Percentiles rank a stretch among this genome's conserved stretches.
Conservation (phyloP, 2,888 invertebrate genomes). For the Limulus polyphemus region DNA sequence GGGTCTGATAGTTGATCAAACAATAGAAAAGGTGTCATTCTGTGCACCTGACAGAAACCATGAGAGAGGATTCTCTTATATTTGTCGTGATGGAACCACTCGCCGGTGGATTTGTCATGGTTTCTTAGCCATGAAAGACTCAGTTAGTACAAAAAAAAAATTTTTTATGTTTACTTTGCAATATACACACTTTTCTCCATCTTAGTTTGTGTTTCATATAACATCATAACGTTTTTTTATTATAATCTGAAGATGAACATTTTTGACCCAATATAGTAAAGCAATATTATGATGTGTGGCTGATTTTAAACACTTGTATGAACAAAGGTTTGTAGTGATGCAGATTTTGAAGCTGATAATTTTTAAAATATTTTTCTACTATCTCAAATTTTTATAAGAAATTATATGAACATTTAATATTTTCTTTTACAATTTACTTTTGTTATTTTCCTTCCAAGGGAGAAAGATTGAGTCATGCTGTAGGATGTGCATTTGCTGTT, state of each 20-base stretch:
- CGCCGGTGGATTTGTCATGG: slow-evolving; percentile 99
- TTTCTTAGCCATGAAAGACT: slow-evolving; percentile 85
- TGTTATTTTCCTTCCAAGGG: slow-evolving; percentile 42
- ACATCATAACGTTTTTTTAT: too few relatives aligned
- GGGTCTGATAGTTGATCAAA: slow-evolving; percentile 96
- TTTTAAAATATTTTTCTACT: too few relatives aligned
- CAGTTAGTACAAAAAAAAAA: slow-evolving; percentile 49
- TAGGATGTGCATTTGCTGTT: slow-evolving; percentile 97
- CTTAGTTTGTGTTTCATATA: too few relatives aligned
- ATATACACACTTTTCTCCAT: too few relatives aligned
- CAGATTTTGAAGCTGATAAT: too few relatives aligned
- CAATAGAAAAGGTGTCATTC: slow-evolving; percentile 98
- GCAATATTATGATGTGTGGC: too few relatives aligned
- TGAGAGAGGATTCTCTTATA: slow-evolving; percentile 95
- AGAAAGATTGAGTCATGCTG: slow-evolving; percentile 93
- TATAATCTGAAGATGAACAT: too few relatives aligned
- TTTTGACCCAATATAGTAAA: too few relatives aligned
- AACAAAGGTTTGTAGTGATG: too few relatives aligned
- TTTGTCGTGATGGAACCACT: slow-evolving; percentile 95
- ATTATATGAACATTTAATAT: too few relatives aligned
- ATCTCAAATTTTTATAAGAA: too few relatives aligned
- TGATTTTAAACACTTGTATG: too few relatives aligned
- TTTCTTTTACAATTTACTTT: background rate
- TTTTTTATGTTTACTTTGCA: background rate
- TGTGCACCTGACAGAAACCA: slow-evolving; percentile 97